These are phyloP conservation scores for Dysidea cf. avara DNA, from an alignment of 37 sponge, comb jelly and placozoan species.

Conservation along the genomic window DNA sequence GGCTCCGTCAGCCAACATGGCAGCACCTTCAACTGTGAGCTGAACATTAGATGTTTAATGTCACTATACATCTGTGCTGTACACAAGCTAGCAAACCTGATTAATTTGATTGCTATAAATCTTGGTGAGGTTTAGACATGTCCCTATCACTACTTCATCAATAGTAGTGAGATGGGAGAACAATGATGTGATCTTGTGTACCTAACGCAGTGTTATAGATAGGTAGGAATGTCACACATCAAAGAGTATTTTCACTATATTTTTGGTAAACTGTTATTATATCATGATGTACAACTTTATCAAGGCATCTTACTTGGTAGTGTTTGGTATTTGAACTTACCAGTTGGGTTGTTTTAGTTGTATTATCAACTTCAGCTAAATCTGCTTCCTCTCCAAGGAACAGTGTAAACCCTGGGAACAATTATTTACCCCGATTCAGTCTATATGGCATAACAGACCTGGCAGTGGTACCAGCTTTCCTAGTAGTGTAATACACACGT, in stretches of 20 bases:
- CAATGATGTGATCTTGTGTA: slow-evolving; percentile 18
- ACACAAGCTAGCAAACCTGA: slow-evolving; percentile 17
- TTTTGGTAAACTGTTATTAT: too few relatives aligned
- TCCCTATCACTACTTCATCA: slow-evolving; percentile 46
- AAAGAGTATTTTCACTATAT: too few relatives aligned
- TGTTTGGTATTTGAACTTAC: too few relatives aligned
- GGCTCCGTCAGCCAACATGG: slow-evolving; percentile 52
- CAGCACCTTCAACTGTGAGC: slow-evolving; percentile 45
- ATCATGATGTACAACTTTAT: too few relatives aligned
- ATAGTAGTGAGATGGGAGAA: slow-evolving; percentile 17
- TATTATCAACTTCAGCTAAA: too few relatives aligned
- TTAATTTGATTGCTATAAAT: slow-evolving; percentile 37
- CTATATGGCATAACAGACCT: not conserved
- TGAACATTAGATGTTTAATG: slow-evolving; percentile 1
- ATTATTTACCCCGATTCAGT: too few relatives aligned
- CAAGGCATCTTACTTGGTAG: too few relatives aligned
- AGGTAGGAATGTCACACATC: too few relatives aligned
- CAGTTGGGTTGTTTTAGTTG: too few relatives aligned
- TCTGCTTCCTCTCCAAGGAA: too few relatives aligned
- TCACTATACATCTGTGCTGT: not conserved
- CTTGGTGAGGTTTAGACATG: slow-evolving; percentile 21
- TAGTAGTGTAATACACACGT: not conserved
- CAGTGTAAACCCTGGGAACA: too few relatives aligned
- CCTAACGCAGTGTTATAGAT: not conserved
- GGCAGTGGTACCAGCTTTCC: slow-evolving; percentile 7